These are phyloP conservation scores for Chloroceryle aenea DNA, from an alignment of 2,113 vertebrate species.

Conservation along the genomic window DNA sequence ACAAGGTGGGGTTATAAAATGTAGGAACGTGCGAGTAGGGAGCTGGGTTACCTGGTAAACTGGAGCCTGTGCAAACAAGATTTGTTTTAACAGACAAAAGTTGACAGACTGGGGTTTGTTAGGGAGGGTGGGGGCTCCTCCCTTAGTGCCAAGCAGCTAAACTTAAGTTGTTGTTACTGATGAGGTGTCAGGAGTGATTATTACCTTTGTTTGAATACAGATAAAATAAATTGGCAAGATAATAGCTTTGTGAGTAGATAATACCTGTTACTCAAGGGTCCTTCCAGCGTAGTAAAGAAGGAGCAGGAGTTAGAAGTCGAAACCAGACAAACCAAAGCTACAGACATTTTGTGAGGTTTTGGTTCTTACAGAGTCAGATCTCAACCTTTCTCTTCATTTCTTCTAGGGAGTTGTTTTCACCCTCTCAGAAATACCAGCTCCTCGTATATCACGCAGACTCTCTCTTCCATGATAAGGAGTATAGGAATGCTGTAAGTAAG, in stretches of 20 bases:
- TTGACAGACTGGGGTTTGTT: not conserved
- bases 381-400: not conserved
- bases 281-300: not conserved
- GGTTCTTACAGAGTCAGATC: not conserved
- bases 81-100: fast-evolving
- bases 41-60: not conserved
- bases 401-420: slow-evolving; percentile 91
- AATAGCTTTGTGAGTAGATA: not conserved
- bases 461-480: slow-evolving; percentile 98
- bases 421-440: slow-evolving; percentile 97
- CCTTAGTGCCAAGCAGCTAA: not conserved
- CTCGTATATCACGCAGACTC: slow-evolving; percentile 96
- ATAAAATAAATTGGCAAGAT: not conserved
- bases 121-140: not conserved
- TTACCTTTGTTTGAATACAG: not conserved
- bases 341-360: not conserved
- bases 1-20: fast-evolving
- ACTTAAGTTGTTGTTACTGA: not conserved
- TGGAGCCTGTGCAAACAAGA: not conserved
- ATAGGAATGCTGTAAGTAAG: slow-evolving; percentile 96
- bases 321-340: not conserved
- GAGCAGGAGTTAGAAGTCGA: not conserved
- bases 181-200: not conserved
- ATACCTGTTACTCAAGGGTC: not conserved
- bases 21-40: not conserved